These are phyloP conservation scores for Conops quadrifasciatus DNA, from an alignment of 2,888 invertebrate genomes.

Conservation along the genomic window DNA sequence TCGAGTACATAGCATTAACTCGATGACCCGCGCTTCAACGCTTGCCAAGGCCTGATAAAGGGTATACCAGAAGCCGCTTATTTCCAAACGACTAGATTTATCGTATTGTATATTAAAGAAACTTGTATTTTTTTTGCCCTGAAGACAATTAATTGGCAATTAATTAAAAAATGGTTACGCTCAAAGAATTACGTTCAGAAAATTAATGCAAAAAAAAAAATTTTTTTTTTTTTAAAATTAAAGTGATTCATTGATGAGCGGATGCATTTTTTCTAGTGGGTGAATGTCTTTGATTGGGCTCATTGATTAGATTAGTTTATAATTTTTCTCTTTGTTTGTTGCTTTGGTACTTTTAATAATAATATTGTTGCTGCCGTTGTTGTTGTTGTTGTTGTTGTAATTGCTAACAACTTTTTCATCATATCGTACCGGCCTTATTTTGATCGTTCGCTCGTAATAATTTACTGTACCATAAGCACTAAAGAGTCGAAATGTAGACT, in stretches of 20 bases:
- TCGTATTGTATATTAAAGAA: no score
- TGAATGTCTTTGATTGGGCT: no score
- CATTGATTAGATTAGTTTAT: neutral
- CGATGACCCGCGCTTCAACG: no score
- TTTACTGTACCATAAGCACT: neutral
- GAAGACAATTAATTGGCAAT: neutral
- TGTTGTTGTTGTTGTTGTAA: no score
- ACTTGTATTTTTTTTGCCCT: neutral
- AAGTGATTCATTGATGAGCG: no score
- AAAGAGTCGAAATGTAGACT: no score
- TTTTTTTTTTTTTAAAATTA: no score
- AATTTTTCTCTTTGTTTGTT: neutral
- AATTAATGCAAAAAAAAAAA: neutral
- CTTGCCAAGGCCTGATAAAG: no score
- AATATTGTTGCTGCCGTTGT: neutral
- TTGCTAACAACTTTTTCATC: neutral
- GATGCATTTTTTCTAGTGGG: no score
- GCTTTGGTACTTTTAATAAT: neutral
- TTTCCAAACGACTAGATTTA: no score
- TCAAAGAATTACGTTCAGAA: neutral
- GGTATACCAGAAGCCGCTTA: no score
- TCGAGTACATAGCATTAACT: no score
- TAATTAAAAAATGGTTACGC: neutral
- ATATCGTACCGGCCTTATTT: neutral
- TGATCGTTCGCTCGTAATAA: neutral